Percentiles rank a stretch among this genome's conserved stretches.
Evolutionary conservation across 2,113 vertebrate species (phyloP).

Genomic region (Phrynosoma blainvillii): DNA sequence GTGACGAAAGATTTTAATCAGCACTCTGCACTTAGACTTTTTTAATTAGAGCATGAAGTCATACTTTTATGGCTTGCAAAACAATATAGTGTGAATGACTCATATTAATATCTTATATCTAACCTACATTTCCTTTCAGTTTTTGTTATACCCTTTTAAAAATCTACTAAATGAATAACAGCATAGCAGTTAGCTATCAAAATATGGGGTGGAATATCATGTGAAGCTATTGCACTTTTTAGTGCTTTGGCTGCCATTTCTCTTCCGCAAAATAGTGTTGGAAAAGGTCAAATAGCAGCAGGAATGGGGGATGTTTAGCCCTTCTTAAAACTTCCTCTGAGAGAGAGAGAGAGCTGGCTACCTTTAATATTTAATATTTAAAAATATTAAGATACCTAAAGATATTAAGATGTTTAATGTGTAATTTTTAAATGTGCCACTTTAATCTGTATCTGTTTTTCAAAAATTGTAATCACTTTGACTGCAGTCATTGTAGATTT

Average conservation of each 20-base stretch:
- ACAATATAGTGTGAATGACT: background rate
- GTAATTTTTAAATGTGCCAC: background rate
- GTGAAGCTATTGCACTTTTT: background rate
- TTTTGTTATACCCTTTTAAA: background rate
- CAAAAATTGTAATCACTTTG: background rate
- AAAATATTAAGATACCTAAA: background rate
- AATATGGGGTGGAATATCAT: background rate
- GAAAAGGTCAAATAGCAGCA: no score
- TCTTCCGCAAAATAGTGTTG: background rate
- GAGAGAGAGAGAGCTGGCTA: background rate
- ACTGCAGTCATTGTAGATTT: background rate
- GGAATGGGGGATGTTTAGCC: background rate
- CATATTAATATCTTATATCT: background rate
- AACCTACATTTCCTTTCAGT: background rate
- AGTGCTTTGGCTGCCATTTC: no score
- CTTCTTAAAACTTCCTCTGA: background rate
- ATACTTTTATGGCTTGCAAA: background rate
- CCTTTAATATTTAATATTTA: no score
- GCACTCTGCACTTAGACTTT: background rate
- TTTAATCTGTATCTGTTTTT: background rate
- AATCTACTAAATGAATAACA: background rate
- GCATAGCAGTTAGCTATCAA: background rate
- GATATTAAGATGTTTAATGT: background rate
- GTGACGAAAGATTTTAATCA: background rate
- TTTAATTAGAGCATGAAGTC: background rate